Percentiles rank a stretch among this genome's conserved stretches.
Conservation (phyloP, 2,113 vertebrate species). For the Pelobates fuscus region DNA sequence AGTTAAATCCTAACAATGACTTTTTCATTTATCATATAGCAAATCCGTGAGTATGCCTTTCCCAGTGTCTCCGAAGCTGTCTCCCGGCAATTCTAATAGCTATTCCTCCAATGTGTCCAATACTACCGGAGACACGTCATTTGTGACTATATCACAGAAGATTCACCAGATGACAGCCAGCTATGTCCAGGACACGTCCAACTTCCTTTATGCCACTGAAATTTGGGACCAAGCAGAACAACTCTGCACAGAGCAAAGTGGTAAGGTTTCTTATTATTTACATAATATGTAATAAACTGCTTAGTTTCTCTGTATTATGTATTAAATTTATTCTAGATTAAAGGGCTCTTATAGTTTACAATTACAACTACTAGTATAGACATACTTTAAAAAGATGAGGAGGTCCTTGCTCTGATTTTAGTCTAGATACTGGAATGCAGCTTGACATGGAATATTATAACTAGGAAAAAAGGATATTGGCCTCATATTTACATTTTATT, state of each 20-base stretch:
- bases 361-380: too few relatives aligned
- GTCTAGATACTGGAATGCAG: too few relatives aligned
- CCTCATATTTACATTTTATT: slow-evolving; percentile 39
- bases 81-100: slow-evolving; percentile 88
- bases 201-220: slow-evolving; percentile 96
- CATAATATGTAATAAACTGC: not conserved
- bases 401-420: too few relatives aligned
- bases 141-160: slow-evolving; percentile 95
- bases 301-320: not conserved
- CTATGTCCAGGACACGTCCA: slow-evolving; percentile 97
- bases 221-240: slow-evolving; percentile 99
- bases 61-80: slow-evolving; percentile 95
- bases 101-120: slow-evolving; percentile 85
- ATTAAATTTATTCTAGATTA: not conserved
- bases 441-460: too few relatives aligned
- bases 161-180: slow-evolving; percentile 99
- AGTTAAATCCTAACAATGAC: too few relatives aligned
- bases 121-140: slow-evolving; percentile 83
- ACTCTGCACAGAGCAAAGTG: slow-evolving; percentile 93
- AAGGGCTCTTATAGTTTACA: too few relatives aligned
- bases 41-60: slow-evolving; percentile 95
- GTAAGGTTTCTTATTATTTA: slow-evolving; percentile 68
- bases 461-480: too few relatives aligned
- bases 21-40: slow-evolving; percentile 63
- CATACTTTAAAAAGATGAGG: too few relatives aligned